These are phyloP conservation scores for Cisticola juncidis DNA, from an alignment of 2,113 vertebrate species.

Conservation along the genomic window DNA sequence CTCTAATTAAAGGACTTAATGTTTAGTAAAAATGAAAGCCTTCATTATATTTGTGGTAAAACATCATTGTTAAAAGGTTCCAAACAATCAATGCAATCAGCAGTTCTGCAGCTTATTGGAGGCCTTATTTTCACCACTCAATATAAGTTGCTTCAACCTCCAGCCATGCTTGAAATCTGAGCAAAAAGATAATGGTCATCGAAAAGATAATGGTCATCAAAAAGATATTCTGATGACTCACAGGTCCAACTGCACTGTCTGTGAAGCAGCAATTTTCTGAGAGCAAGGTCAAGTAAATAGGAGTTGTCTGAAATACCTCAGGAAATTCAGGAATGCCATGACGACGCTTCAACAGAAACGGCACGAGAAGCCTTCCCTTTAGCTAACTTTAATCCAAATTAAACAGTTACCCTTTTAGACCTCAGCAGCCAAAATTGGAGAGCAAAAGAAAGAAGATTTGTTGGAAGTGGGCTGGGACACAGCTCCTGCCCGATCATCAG, in stretches of 20 bases:
- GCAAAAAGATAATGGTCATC: neutral
- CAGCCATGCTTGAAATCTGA: neutral
- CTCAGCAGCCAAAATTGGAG: neutral
- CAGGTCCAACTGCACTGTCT: too few species aligned
- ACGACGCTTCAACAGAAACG: accelerated
- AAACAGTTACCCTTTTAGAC: neutral
- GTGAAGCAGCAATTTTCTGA: neutral
- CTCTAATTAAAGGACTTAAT: conserved; percentile 33
- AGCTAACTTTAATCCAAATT: neutral
- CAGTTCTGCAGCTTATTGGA: neutral
- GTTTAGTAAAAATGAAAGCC: neutral
- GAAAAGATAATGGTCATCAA: neutral
- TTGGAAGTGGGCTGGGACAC: neutral
- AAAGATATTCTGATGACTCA: neutral
- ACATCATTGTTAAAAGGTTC: neutral
- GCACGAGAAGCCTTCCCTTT: neutral
- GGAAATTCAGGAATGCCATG: neutral
- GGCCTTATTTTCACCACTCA: neutral
- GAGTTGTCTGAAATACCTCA: neutral
- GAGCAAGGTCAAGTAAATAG: neutral
- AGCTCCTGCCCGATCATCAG: neutral
- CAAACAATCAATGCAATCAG: conserved; percentile 13
- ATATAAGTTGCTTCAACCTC: neutral
- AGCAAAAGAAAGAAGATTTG: neutral
- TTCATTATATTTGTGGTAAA: conserved; percentile 14